phyloP scores from a whole-genome alignment of 2,113 vertebrate species.

The Arizona elegans region DNA sequence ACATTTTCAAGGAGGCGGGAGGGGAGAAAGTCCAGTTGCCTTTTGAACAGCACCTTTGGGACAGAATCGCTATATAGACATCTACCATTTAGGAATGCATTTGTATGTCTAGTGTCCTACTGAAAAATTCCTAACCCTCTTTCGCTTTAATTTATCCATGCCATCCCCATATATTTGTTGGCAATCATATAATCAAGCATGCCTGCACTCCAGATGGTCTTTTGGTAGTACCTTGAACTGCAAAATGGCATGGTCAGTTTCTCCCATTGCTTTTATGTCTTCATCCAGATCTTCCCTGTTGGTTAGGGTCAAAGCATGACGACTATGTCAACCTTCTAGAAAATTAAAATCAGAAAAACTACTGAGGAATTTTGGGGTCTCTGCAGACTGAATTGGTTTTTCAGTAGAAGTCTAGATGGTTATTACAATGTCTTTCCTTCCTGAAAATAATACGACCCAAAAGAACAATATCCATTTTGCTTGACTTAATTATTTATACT shows the following conservation, averaged over 20 bases:
- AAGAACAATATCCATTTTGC: neutral
- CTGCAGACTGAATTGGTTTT: neutral
- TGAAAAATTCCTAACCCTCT: neutral
- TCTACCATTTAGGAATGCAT: neutral
- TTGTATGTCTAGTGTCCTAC: neutral
- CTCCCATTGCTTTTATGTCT: neutral
- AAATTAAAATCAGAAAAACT: neutral
- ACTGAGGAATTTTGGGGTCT: neutral
- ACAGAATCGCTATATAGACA: too few species aligned
- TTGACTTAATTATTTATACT: neutral
- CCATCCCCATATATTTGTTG: neutral
- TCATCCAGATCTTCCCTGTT: neutral
- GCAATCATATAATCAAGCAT: neutral
- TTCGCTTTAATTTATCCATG: neutral
- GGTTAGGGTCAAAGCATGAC: neutral
- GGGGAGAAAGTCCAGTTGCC: too few species aligned
- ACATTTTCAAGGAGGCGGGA: too few species aligned
- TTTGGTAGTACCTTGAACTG: neutral
- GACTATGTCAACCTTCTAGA: neutral
- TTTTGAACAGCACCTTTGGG: too few species aligned
- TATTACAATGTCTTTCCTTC: neutral
- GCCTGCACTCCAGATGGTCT: neutral
- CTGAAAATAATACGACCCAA: neutral
- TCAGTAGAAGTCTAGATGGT: neutral
- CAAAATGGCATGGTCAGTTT: neutral